Base-by-base conservation (phyloP, 2,113 vertebrate genomes). In the Notiomystis cincta region DNA sequence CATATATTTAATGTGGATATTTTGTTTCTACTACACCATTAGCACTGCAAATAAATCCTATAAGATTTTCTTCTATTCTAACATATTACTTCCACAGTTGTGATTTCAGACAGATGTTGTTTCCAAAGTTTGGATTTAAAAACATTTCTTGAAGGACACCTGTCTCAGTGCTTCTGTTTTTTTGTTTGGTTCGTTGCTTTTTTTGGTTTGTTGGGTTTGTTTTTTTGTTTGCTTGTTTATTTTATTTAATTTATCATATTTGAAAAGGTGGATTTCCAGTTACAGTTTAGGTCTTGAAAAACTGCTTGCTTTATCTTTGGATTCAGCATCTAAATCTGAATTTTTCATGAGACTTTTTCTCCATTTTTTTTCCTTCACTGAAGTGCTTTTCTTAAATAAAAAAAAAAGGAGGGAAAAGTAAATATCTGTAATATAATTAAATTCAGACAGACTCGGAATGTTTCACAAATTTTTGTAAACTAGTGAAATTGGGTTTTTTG, bases 101-200 rank as follows among this genome's bases (percentile, higher is more conserved):
- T 0, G 13, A 89, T 91, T 97, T 97, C 78, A 96, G 77, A 95
- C 66, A 92, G 45, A 90, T 82, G 15, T 37, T 90, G 66, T 91
- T 97, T 97, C 78, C 73, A 94, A 96, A 95, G 65, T 93, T 66
- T 87, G 54, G 13, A 10, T 83, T 89, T 94, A 90, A 91, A 93
- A 65, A 90, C 15, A 33, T 82, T 94, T 88, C 37, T 82, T 87
- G 44, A 12, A 58, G 17, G n/a, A 80, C 65, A 96, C 14, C 35
- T 93, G 42, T 66, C 54, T 92, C 18, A 35, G 24, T 58, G 25
- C 19, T 95, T 15, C 7, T 18, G 10, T 0, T 5, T 19, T 61
- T 44, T 77, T 44, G 3, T 9, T 65, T 50, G 16, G 1, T 50
- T 22, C 6, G 4, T 25, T 62, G 7, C 13, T 88, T 83, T 65